These are phyloP conservation scores for Incurvaria masculella DNA, from an alignment of 2,888 invertebrate genomes.

Conservation along the genomic window DNA sequence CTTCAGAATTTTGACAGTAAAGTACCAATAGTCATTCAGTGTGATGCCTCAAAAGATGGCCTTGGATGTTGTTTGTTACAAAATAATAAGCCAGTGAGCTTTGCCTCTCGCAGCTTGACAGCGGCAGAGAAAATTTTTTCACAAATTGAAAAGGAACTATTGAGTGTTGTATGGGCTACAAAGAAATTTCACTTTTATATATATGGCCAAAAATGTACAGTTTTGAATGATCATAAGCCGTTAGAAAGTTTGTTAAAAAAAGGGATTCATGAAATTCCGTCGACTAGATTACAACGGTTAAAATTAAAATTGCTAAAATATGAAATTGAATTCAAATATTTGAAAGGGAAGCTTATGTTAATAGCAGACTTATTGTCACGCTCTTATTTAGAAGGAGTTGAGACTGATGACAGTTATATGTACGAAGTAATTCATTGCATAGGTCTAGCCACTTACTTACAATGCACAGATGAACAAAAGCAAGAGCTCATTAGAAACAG, in stretches of 20 bases:
- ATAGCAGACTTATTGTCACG: constrained; percentile 21
- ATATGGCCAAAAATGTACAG: constrained; percentile 18
- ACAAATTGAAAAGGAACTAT: constrained; percentile 30
- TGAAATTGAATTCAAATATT: constrained; percentile 16
- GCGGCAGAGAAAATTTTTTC: constrained; percentile 23
- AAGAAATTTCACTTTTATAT: constrained; percentile 25
- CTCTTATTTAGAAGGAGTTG: constrained; percentile 13
- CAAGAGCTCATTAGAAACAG: constrained; percentile 7
- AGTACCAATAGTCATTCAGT: constrained; percentile 20
- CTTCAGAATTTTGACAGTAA: constrained; percentile 18
- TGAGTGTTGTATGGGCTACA: constrained; percentile 24
- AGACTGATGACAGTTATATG: constrained; percentile 11
- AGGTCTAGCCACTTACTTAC: constrained; percentile 9
- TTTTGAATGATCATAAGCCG: too few species aligned
- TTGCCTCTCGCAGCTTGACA: constrained; percentile 23
- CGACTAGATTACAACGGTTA: constrained; percentile 20
- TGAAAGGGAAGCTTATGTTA: constrained; percentile 20
- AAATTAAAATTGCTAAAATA: constrained; percentile 22
- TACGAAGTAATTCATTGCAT: constrained; percentile 14
- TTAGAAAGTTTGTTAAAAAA: constrained; percentile 21
- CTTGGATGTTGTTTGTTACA: constrained; percentile 26
- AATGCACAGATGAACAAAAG: constrained; percentile 14
- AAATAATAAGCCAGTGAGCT: constrained; percentile 22
- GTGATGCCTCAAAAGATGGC: too few species aligned
- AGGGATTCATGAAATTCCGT: constrained; percentile 20